Base-by-base conservation (phyloP, 2,888 invertebrate genomes). In the Trissolcus japonicus region DNA sequence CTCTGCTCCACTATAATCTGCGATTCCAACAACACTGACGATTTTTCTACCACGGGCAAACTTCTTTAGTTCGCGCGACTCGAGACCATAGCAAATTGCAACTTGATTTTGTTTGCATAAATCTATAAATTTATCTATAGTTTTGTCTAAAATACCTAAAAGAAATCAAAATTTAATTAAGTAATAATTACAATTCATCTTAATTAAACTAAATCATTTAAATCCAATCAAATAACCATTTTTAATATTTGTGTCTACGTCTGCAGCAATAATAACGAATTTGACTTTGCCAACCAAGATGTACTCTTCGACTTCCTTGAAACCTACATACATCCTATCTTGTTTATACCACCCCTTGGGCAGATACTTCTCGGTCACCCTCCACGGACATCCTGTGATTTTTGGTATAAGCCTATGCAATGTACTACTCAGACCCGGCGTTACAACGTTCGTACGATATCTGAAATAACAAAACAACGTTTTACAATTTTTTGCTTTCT, bases 21-120 rank as follows among this genome's bases (percentile, higher is more conserved):
- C 75, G 13, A 86, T 77, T 14, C 86, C 86, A 17, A 86, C 75
- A 29, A 84, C 85, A 59, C 82, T 83, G 13, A 81, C 81, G 41
- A 82, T 67, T 14, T 85, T 85, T 25, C 79, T 86, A 53, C 84
- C 85, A 55, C 84, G 84, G 9, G 79, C 80, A 65, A 81, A 81
- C 54, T 86, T 86, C 48, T 86, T 86, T n/a, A 86, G 80, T 56
- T 86, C 85, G 21, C 86, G 81, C 59, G n/a, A n/a, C 85, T 81
- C 7, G 74, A 86, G 80, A n/a, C 84, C 84, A 48, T 84, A 86
- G 51, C 85, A 82, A 74, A 79, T 79, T 41, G 80, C 77, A 6
- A 84, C 76, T 19, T 83, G 81, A 53, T 83, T 68, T 53, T 65
- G 80, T 60, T 74, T 81, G 71, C 86, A 86, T 1, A 51, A 62